Conservation (phyloP, 1,140 invertebrate species). For the Sycobia sp. region DNA sequence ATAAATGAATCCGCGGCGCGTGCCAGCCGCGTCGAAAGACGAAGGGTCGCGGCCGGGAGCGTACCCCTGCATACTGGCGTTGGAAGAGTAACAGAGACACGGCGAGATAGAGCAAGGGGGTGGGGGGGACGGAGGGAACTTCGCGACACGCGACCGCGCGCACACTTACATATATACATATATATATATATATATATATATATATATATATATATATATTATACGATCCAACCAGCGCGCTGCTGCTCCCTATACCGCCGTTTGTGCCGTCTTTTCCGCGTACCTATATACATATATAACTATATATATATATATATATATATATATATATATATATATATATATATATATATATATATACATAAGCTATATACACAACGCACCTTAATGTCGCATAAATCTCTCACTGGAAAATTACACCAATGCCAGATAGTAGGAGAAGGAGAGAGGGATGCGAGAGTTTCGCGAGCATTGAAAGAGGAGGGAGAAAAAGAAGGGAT, state of each 20-base stretch:
- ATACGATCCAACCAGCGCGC: not conserved
- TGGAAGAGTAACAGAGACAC: too few species aligned
- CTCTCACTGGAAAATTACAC: constrained; percentile 62
- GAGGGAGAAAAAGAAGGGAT: not conserved
- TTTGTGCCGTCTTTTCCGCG: too few species aligned
- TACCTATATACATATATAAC: too few species aligned
- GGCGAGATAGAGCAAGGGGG: too few species aligned
- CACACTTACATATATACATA: not conserved
- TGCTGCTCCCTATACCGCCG: too few species aligned
- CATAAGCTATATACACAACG: constrained; percentile 53
- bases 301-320: too few species aligned
- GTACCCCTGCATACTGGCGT: not conserved
- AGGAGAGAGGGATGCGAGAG: constrained; percentile 32
- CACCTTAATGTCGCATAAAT: constrained; percentile 64
- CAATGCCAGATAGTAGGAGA: constrained; percentile 55
- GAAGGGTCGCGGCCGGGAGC: constrained; percentile 29
- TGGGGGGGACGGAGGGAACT: not conserved
- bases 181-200: too few species aligned
- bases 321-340: too few species aligned
- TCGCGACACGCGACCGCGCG: constrained; percentile 7
- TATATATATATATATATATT: too few species aligned
- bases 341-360: constrained; percentile 37
- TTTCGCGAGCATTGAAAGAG: constrained; percentile 10
- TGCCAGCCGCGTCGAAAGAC: constrained; percentile 37
- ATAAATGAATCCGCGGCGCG: constrained; percentile 42